Evolutionary conservation across 2,888 invertebrate species (phyloP).

Genomic region (Nomada ferruginata): DNA sequence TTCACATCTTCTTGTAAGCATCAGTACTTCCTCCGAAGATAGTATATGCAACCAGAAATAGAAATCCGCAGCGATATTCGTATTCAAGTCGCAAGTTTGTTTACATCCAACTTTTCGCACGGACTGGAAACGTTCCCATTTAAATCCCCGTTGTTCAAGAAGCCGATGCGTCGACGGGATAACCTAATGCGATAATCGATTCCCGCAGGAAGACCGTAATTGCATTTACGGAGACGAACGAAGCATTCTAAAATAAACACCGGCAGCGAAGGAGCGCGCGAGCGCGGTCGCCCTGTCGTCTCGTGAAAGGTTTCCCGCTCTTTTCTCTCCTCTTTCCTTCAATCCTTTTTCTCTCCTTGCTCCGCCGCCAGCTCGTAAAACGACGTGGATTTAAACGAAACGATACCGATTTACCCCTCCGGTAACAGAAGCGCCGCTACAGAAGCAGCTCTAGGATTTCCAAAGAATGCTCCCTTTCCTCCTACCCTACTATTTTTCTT

Average conservation of each 20-base stretch:
- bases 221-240: slow-evolving; percentile 61
- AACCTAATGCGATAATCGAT: slow-evolving; percentile 66
- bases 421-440: slow-evolving; percentile 46
- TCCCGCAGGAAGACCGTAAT: slow-evolving; percentile 61
- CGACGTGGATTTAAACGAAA: slow-evolving; percentile 66
- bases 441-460: slow-evolving; percentile 66
- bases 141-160: slow-evolving; percentile 45
- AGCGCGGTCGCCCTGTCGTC: slow-evolving; percentile 22
- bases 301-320: slow-evolving; percentile 59
- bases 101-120: not conserved
- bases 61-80: not conserved
- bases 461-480: slow-evolving; percentile 51
- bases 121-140: slow-evolving; percentile 34
- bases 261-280: slow-evolving; percentile 18
- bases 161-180: slow-evolving; percentile 51
- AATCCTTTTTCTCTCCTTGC: not conserved
- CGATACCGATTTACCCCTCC: slow-evolving; percentile 64
- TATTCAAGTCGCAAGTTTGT: slow-evolving; percentile 5
- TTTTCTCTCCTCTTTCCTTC: slow-evolving; percentile 4
- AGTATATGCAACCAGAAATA: not conserved
- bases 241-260: slow-evolving; percentile 65
- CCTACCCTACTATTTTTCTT: slow-evolving; percentile 8
- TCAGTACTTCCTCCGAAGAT: not conserved
- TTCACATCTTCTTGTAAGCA: not conserved
- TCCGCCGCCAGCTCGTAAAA: slow-evolving; percentile 60